Evolutionary conservation across 2,113 vertebrate genomes (phyloP), one percentile per base, ranked within the genome.

Genomic region (Scortum barcoo): DNA sequence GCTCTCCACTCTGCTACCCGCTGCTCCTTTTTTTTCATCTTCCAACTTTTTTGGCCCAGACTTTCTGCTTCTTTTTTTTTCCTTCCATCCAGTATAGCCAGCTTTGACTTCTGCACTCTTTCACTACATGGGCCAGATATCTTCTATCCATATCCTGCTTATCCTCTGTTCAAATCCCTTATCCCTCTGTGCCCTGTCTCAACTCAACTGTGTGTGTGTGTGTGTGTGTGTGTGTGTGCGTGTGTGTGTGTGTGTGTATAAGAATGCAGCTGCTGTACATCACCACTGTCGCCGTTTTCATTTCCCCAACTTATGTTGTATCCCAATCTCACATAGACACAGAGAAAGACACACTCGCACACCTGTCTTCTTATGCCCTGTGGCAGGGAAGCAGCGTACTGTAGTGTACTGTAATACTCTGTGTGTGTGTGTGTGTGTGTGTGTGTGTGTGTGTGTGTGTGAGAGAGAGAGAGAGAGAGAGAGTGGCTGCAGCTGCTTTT

Each of bases 401-500:
- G 74, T 86, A 84, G 50, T 76, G 20, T 82, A 83, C 89, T 81
- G 84, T 83, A 72, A 28, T 65, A 46, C 78, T 74, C 72, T 85
- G 53, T 77, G 79, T 84, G 40, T 76, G 79, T 83, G 76, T 68
- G 50, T 58, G 85, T 10, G 67, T 48, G 78, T 72, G 75, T 81
- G 73, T 90, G 40, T 76, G 79, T 83, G 76, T 68, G 50, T 58
- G 85, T 10, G 67, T 48, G 78, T 72, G 75, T 81, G 73, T 90
- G n/a, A n/a, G n/a, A n/a, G n/a, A n/a, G n/a, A n/a, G n/a, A n/a
- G n/a, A n/a, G n/a, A n/a, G n/a, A n/a, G n/a, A n/a, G n/a, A n/a
- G 91, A 91, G 83, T 86, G 92, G 87, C 89, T 92, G 94, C 94
- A 94, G 94, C 94, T 95, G 94, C 94, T 94, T 94, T 93, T 84